A percentile compares a stretch with the other conserved stretches of the same genome.
phyloP scores from a whole-genome alignment of 2,113 vertebrate species.

The Anolis sagrei region DNA sequence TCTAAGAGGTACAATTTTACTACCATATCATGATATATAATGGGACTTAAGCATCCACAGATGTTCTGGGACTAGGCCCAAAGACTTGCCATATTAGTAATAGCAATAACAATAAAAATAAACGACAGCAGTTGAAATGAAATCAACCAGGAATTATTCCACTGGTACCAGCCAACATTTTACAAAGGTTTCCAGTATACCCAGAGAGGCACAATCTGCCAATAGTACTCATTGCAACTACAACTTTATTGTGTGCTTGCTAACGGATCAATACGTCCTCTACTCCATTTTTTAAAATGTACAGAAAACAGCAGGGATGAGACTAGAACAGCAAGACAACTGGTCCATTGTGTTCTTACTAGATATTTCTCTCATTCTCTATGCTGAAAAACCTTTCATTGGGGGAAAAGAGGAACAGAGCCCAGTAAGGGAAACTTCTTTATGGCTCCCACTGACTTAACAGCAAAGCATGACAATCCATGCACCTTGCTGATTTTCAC shows the following conservation, averaged over 20 bases:
- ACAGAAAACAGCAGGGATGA: conserved; percentile 14
- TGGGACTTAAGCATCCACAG: no score
- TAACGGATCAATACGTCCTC: conserved; percentile 22
- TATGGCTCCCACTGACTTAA: background rate
- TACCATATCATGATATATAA: no score
- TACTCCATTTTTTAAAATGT: background rate
- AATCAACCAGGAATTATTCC: background rate
- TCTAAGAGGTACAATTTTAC: no score
- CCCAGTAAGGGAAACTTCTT: background rate
- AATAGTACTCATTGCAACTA: background rate
- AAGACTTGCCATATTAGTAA: no score
- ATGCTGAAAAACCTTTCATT: conserved; percentile 17
- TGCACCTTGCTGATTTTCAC: background rate
- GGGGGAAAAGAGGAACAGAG: background rate
- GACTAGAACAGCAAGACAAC: conserved; percentile 9
- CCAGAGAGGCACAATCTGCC: background rate
- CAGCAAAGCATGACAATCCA: background rate
- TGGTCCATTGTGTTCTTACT: conserved; percentile 11
- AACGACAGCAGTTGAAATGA: no score
- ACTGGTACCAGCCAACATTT: background rate
- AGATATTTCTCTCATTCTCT: conserved; percentile 22
- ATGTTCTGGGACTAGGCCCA: no score
- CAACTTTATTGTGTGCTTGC: background rate
- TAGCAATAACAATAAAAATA: no score
- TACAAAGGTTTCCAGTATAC: background rate